Conservation (phyloP, 1,140 invertebrate genomes). For the Scaptomyza hsui region DNA sequence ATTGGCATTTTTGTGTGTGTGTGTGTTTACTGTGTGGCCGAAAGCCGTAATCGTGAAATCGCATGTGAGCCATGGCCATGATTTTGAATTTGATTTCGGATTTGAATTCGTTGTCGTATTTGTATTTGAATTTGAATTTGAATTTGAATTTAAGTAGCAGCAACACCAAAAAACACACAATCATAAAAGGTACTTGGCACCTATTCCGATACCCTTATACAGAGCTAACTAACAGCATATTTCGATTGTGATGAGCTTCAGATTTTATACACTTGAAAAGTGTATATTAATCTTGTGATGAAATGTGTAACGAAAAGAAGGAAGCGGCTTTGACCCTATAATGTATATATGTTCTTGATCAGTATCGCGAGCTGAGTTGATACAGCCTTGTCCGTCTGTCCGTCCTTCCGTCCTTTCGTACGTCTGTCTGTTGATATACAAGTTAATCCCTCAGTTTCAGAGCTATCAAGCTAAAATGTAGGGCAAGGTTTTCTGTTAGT, state of each 20-base stretch:
- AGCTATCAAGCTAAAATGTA: too few species aligned
- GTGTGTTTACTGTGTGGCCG: conserved; percentile 48
- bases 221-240: conserved; percentile 16
- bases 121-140: conserved; percentile 38
- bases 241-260: neutral
- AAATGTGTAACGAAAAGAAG: too few species aligned
- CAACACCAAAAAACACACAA: conserved; percentile 38
- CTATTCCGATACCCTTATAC: conserved; percentile 45
- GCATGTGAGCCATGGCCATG: conserved; percentile 78
- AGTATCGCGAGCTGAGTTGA: too few species aligned
- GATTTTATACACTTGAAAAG: neutral
- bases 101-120: conserved; percentile 24
- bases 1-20: conserved; percentile 4
- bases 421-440: too few species aligned
- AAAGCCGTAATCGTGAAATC: conserved; percentile 68
- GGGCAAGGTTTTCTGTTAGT: too few species aligned
- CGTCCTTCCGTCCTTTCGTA: too few species aligned
- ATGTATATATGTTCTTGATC: too few species aligned
- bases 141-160: conserved; percentile 54
- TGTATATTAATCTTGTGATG: too few species aligned
- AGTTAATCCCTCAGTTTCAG: too few species aligned
- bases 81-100: conserved; percentile 67
- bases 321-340: too few species aligned
- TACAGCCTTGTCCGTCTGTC: too few species aligned
- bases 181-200: conserved; percentile 61